phyloP scores from a whole-genome alignment of 64 coral and sea anemone species.

The Montipora foliosa region DNA sequence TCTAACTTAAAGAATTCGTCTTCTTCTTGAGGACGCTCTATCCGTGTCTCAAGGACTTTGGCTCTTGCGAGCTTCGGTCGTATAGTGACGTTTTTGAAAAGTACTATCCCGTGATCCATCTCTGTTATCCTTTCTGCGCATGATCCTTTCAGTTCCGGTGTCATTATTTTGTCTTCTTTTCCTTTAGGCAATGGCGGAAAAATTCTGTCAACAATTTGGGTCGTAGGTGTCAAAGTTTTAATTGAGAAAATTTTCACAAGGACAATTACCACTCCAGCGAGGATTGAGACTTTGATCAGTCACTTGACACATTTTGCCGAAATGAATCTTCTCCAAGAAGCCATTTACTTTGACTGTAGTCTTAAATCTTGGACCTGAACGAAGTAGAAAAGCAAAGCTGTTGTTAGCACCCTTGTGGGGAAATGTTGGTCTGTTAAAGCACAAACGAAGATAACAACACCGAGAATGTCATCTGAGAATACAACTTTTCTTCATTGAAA shows the following conservation, averaged over 20 bases:
- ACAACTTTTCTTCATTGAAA: too few relatives aligned
- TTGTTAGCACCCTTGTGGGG: too few relatives aligned
- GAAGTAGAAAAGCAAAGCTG: too few relatives aligned
- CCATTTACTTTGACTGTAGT: neutral
- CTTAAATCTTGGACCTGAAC: too few relatives aligned
- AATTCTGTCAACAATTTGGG: neutral
- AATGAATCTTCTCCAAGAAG: neutral
- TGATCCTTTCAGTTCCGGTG: neutral
- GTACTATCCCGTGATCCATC: neutral
- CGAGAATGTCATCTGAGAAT: too few relatives aligned
- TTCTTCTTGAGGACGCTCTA: conserved; percentile 1
- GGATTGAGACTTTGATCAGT: neutral
- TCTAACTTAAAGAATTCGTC: conserved; percentile 21
- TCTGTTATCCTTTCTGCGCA: neutral
- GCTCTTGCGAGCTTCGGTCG: conserved; percentile 9
- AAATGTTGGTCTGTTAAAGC: too few relatives aligned
- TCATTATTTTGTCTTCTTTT: neutral
- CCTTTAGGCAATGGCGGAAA: neutral
- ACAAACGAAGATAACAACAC: too few relatives aligned
- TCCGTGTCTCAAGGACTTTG: neutral
- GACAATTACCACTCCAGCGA: neutral
- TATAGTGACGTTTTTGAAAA: conserved; percentile 7
- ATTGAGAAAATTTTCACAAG: neutral
- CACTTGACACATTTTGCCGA: neutral
- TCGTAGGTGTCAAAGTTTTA: neutral